phyloP scores from a whole-genome alignment of 2,113 vertebrate species.

The Morphnarchus princeps region DNA sequence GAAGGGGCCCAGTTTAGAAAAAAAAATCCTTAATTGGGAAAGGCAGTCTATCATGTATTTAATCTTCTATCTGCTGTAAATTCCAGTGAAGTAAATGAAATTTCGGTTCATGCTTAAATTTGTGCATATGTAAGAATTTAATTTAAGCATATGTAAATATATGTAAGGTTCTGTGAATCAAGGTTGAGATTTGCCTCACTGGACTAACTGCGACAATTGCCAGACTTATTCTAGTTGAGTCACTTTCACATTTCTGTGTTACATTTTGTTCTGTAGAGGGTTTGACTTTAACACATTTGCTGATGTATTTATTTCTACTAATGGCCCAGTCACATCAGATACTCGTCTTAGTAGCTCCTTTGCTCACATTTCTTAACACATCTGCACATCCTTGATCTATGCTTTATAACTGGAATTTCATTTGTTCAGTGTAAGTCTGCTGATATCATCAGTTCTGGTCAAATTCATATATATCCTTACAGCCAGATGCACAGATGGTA shows the following conservation, averaged over 20 bases:
- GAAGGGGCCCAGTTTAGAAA: background rate
- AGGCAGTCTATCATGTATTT: background rate
- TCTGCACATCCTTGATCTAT: background rate
- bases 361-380: background rate
- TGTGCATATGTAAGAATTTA: background rate
- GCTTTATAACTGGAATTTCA: background rate
- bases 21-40: background rate
- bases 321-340: background rate
- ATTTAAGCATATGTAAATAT: background rate
- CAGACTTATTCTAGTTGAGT: background rate
- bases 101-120: background rate
- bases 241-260: background rate
- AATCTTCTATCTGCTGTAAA: background rate
- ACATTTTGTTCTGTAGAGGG: background rate
- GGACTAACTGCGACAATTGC: background rate
- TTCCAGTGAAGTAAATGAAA: background rate
- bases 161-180: background rate
- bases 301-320: background rate
- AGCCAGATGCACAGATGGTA: slow-evolving; percentile 7
- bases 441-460: slow-evolving; percentile 17
- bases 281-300: background rate
- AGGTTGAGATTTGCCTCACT: background rate
- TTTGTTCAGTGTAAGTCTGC: slow-evolving; percentile 8
- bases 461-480: background rate
- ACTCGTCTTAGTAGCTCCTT: background rate